phyloP scores from a whole-genome alignment of 2,888 invertebrate genomes.

The Lysandra coridon region DNA sequence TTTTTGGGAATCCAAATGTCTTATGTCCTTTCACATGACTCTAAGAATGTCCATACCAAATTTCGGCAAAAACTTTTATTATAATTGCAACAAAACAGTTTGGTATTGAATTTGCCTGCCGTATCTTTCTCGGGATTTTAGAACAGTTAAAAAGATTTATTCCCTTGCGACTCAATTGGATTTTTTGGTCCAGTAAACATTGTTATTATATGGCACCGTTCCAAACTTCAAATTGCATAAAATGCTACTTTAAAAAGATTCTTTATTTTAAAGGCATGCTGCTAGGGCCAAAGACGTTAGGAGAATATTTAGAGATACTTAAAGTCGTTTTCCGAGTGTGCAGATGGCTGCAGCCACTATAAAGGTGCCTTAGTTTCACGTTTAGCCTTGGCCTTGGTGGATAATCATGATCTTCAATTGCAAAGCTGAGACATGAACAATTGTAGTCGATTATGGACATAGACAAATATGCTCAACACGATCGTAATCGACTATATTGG shows the following conservation, averaged over 20 bases:
- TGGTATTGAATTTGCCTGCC: neutral
- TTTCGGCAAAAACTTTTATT: too few relatives aligned
- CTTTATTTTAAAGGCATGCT: constrained; percentile 11
- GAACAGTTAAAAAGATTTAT: constrained; percentile 10
- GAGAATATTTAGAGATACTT: constrained; percentile 1
- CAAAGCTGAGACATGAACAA: too few relatives aligned
- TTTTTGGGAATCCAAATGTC: too few relatives aligned
- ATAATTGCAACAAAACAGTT: neutral
- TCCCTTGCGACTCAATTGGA: neutral
- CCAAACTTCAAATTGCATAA: constrained; percentile 23
- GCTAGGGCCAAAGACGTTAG: neutral
- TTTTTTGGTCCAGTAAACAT: constrained; percentile 27
- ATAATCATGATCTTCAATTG: too few relatives aligned
- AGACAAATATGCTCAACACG: too few relatives aligned
- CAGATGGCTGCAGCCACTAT: too few relatives aligned
- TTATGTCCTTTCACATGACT: too few relatives aligned
- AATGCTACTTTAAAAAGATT: constrained; percentile 15
- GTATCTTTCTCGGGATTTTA: neutral
- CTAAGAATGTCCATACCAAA: too few relatives aligned
- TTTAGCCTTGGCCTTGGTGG: too few relatives aligned
- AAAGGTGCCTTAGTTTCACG: too few relatives aligned
- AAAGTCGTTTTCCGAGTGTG: neutral
- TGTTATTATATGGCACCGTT: constrained; percentile 26
- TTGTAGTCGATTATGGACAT: too few relatives aligned
- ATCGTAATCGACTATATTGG: too few relatives aligned